Base-by-base conservation (phyloP, 1,140 invertebrate species). In the Drosophila nigromelanica region DNA sequence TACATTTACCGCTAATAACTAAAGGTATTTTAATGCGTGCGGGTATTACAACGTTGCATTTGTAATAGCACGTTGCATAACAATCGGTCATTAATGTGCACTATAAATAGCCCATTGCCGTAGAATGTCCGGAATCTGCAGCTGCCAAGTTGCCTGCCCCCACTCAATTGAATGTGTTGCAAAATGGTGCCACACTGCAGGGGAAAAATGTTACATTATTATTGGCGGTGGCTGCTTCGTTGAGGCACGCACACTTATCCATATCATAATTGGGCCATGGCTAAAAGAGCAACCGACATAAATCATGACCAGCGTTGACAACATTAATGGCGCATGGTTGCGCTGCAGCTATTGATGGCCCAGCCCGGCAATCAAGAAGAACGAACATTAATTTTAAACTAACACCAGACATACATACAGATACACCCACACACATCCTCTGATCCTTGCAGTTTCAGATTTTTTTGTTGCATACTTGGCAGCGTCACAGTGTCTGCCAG, bases 191-290 rank as follows among this genome's bases (percentile, higher is more conserved):
- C 18, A n/a, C 39, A 40, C 12, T 15, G 27, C 14, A n/a, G 18
- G 15, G 12, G 39, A 30, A 30, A 24, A 35, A 15, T 47, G 64
- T 51, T 48, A 50, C 67, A 50, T 55, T 39, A 52, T 54, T 62
- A 47, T 62, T 21, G 30, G 30, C 66, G 30, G 3, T 50, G 39
- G 33, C 35, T n/a, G 24, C 21, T 15, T 37, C 18, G 52, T 40
- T 24, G 35, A 4, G 47, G 18, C 18, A 27, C 11, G 15, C 10
- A 21, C 18, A 40, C 43, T 54, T 12, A 33, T 45, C 60, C 52
- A 61, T 72, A 42, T 58, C 62, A 64, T 64, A 85, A 80, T 83
- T 83, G 72, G 54, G 67, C 68, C 24, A 48, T 60, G 73, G 69
- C 80, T 70, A 51, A 73, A 71, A 56, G 39, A 73, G 69, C 43